Percentiles rank a stretch among this genome's conserved stretches.
Evolutionary conservation across 2,113 vertebrate genomes (phyloP).

Genomic region (Xerus inauris): DNA sequence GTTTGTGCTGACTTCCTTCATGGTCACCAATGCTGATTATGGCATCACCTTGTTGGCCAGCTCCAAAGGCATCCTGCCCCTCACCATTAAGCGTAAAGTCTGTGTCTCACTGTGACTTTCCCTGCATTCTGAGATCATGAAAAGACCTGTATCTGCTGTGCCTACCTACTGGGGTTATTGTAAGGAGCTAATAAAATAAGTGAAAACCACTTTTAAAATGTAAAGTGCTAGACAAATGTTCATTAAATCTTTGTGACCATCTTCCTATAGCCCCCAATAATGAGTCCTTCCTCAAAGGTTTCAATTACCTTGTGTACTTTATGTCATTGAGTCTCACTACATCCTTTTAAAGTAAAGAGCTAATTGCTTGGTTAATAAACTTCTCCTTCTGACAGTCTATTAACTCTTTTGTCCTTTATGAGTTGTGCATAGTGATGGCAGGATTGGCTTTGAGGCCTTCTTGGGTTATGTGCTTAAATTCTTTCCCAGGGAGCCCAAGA

Average conservation of each 20-base stretch:
- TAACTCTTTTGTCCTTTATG: neutral
- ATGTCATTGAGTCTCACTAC: neutral
- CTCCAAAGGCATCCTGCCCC: fast-evolving
- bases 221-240: neutral
- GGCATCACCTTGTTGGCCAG: too few relatives aligned
- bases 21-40: fast-evolving
- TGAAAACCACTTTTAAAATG: neutral
- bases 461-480: neutral
- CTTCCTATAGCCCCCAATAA: neutral
- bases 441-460: neutral
- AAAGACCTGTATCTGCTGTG: neutral
- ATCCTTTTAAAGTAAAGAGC: conserved; percentile 32
- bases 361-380: conserved; percentile 62
- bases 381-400: conserved; percentile 11
- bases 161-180: neutral
- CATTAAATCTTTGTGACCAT: neutral
- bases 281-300: neutral
- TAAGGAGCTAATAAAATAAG: neutral
- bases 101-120: neutral
- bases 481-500: neutral
- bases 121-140: neutral
- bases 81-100: fast-evolving
- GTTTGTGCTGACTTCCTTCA: fast-evolving
- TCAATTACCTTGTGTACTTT: neutral
- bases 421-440: neutral